Base-by-base conservation (phyloP, 2,888 invertebrate genomes). In the Pachycephus smyrnensis region DNA sequence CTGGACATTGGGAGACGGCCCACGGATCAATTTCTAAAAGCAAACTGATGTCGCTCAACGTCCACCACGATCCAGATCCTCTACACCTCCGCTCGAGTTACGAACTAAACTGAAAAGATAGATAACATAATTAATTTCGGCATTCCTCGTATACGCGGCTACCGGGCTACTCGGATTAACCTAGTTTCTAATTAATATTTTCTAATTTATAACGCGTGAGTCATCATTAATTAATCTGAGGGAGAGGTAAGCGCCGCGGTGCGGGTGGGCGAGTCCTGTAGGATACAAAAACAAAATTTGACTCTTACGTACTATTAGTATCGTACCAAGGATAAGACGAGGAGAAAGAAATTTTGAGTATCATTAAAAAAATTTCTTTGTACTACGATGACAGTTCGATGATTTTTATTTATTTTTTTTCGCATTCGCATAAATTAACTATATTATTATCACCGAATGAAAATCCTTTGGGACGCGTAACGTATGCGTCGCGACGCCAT, bases 101-200 rank as follows among this genome's bases (percentile, higher is more conserved):
- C 71, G 71, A 33, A 71, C 12, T 33, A 6, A 31, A 31, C 36
- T 36, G 68, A 69, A 71, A 69, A 77, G 77, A 78, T 78, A 33
- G 78, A 78, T 78, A 76, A 78, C 31, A 78, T 76, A 78, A 78
- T 78, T 78, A 73, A 76, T 76, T 76, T 55, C 69, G 68, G 68
- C 75, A 75, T 77, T 77, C n/a, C 40, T 75, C 75, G 75, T 71
- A 71, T 15, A 33, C 71, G 71, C 6, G 71, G 69, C 69, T 77
- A 36, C 15, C 11, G 23, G 33, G 77, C 77, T 77, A 77, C 77
- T 40, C 68, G 77, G 75, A 77, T 77, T 77, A 77, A 71, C 77
- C 78, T 75, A 76, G 75, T 78, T 78, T 76, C 75, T 68, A 76
- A 78, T 76, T 78, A 76, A 76, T 76, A 78, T 78, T 78, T 77